Conservation (phyloP, 2,113 vertebrate genomes). For the Tragelaphus scriptus region DNA sequence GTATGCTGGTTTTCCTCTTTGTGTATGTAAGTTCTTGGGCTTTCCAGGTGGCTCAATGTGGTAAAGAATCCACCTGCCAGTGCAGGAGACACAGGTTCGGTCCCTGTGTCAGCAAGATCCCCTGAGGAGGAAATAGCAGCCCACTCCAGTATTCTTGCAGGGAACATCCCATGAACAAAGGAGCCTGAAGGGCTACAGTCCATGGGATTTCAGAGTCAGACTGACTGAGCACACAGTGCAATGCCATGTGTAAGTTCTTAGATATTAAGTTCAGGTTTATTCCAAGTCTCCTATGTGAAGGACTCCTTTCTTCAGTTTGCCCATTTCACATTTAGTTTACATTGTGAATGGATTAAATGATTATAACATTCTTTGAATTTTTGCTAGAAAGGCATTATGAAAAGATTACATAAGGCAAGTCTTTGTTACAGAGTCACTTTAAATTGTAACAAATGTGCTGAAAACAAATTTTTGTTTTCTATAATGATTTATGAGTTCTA, state of each 20-base stretch:
- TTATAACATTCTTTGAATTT: constrained; percentile 52
- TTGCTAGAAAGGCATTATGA: constrained; percentile 39
- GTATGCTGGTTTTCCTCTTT: background rate
- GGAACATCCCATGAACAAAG: background rate
- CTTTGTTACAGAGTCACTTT: constrained; percentile 9
- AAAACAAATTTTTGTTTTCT: background rate
- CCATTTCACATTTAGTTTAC: background rate
- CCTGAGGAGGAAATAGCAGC: background rate
- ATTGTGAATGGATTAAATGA: constrained; percentile 25
- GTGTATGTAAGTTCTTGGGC: background rate
- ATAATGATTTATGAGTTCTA: background rate
- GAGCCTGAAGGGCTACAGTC: background rate
- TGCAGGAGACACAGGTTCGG: background rate
- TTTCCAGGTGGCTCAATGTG: background rate
- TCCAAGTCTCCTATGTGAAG: background rate
- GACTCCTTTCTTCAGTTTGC: background rate
- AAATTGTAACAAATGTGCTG: background rate
- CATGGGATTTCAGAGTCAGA: background rate
- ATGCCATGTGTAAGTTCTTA: background rate
- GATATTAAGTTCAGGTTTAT: background rate
- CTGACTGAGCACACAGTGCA: background rate
- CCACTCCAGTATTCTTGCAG: background rate
- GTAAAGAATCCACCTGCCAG: background rate
- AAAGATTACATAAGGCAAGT: background rate
- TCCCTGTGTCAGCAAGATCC: background rate